Base-by-base conservation (phyloP, 2,113 vertebrate species). In the Tringa solitaria region DNA sequence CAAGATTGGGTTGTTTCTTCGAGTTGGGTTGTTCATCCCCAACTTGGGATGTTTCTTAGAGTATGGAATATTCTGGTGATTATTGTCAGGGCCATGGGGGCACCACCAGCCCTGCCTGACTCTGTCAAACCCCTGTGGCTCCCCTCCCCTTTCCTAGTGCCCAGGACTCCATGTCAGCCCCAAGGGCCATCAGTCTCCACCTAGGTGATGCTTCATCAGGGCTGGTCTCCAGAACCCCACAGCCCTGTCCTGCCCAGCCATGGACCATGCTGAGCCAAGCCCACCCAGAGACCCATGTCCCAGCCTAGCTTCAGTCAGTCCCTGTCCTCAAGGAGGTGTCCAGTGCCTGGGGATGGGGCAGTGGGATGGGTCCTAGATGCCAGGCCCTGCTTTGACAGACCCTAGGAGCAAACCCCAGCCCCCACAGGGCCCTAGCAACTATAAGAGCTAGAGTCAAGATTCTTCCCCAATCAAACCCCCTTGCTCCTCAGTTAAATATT, bases 231-330 rank as follows among this genome's bases (percentile, higher is more conserved):
- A 53, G 20, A 20, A 80, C 22, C 39, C 26, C 32, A 21, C 13
- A 61, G 14, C 7, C 37, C 30, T 53, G 8, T 12, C 20, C 24
- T 35, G 19, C 26, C 30, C 2, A 0, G 27, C 12, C 17, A 18
- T 18, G 33, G 20, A 27, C 3, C 7, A 12, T 27, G 16, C 24
- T 14, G 19, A 64, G 23, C 8, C 1, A 1, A 54, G 65, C 39
- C n/a, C 20, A 9, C 8, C 33, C 6, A 4, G 0, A 1, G 9
- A 5, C 41, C 14, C 26, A 11, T 9, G 50, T n/a, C 37, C 12
- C 73, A 72, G 5, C 12, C 65, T 6, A 2, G 37, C 16, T 35
- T 72, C 2, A 2, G 35, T 10, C 22, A 1, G 3, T 43, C 12
- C 21, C 13, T 3, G 2, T 70, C 7, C n/a, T 30, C 37, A 37